phyloP scores from a whole-genome alignment of 2,888 invertebrate species.

The Aromia moschata region DNA sequence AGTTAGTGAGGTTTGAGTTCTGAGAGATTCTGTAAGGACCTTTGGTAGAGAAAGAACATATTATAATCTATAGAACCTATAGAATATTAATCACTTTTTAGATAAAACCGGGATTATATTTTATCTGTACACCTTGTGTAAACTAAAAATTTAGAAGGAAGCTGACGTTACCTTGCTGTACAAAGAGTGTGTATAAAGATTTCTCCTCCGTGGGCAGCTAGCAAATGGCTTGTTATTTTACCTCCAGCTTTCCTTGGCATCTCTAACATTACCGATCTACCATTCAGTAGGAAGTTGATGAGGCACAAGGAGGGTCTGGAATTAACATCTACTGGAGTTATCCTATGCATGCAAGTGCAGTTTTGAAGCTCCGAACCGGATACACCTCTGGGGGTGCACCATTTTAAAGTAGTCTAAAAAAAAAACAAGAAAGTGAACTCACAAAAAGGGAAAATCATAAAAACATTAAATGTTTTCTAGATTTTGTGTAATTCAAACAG shows the following conservation, averaged over 20 bases:
- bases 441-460: too few relatives aligned
- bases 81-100: too few relatives aligned
- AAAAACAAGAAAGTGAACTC: slow-evolving; percentile 4
- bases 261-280: slow-evolving; percentile 91
- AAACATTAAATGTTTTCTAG: too few relatives aligned
- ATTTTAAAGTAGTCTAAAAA: slow-evolving; percentile 82
- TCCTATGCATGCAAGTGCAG: slow-evolving; percentile 85
- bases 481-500: too few relatives aligned
- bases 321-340: slow-evolving; percentile 96
- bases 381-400: slow-evolving; percentile 95
- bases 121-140: too few relatives aligned
- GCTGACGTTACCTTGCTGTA: slow-evolving; percentile 67
- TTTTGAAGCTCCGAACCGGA: slow-evolving; percentile 83
- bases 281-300: slow-evolving; percentile 96
- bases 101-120: too few relatives aligned
- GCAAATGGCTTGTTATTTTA: slow-evolving; percentile 89
- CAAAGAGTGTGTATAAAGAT: slow-evolving; percentile 94
- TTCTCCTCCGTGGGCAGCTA: slow-evolving; percentile 95
- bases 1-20: too few relatives aligned
- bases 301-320: slow-evolving; percentile 96
- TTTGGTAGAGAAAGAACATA: too few relatives aligned
- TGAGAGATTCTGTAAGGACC: too few relatives aligned
- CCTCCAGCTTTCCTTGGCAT: slow-evolving; percentile 86
- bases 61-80: too few relatives aligned
- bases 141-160: background rate